Evolutionary conservation across 2,797 vertebrate species (phyloP).

Genomic region (Sphaeramia orbicularis): DNA sequence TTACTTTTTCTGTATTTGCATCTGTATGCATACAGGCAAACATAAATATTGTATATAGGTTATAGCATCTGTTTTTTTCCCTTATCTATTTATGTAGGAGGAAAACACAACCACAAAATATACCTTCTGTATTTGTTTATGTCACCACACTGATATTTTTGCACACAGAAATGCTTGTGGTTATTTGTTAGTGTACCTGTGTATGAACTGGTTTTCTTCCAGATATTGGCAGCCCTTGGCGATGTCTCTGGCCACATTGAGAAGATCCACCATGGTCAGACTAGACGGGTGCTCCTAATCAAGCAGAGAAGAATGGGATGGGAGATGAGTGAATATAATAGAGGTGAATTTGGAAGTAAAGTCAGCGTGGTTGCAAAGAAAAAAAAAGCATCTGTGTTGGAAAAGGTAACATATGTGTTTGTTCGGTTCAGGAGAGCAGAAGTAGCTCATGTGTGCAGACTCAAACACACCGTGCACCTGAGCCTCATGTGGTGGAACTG

Average conservation of each 20-base stretch:
- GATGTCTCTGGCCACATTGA: conserved; percentile 95
- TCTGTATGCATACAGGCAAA: conserved; percentile 19
- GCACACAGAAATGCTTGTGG: conserved; percentile 4
- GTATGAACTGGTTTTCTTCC: conserved; percentile 99
- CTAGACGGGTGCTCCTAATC: conserved; percentile 94
- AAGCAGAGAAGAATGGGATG: conserved; percentile 29
- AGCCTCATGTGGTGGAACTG: not conserved
- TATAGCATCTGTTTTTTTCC: conserved; percentile 4
- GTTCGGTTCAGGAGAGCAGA: conserved; percentile 1
- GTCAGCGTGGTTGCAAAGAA: not conserved
- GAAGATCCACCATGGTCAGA: conserved; percentile 95
- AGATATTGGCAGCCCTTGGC: conserved; percentile 97
- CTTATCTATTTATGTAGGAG: conserved; percentile 9
- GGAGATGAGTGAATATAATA: not conserved
- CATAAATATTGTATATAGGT: conserved; percentile 13
- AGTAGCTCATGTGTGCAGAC: not conserved
- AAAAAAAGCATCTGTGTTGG: not conserved
- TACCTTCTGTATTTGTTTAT: conserved; percentile 2
- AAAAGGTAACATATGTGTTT: not conserved
- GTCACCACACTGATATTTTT: conserved; percentile 3
- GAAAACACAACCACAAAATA: not conserved
- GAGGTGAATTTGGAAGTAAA: not conserved
- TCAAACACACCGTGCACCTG: not conserved
- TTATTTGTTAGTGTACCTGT: conserved; percentile 86
- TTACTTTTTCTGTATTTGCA: not conserved